These are phyloP conservation scores for Pediacus dermestoides DNA, from an alignment of 2,888 invertebrate species.

Conservation along the genomic window DNA sequence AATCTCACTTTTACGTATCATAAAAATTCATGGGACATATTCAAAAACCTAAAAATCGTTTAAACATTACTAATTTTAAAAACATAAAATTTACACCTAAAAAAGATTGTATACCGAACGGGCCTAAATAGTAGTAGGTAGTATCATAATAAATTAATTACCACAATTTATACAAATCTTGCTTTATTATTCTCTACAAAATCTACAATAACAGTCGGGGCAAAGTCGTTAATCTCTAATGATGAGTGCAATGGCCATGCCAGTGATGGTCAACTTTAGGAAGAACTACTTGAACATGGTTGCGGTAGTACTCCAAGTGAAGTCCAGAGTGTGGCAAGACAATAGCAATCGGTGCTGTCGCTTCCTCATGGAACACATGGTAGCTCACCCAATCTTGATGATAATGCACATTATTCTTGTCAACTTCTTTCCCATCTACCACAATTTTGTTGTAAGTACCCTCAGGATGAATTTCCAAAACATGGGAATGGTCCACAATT, in stretches of 20 bases:
- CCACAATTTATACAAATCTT: no score
- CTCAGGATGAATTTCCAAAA: slow-evolving; percentile 33
- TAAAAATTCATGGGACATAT: no score
- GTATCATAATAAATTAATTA: no score
- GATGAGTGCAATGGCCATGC: not conserved
- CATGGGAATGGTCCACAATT: slow-evolving; percentile 27
- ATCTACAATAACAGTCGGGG: no score
- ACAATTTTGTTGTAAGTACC: slow-evolving; percentile 22
- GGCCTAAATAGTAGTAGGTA: no score
- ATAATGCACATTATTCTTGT: slow-evolving; percentile 18
- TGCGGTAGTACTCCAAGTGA: slow-evolving; percentile 31
- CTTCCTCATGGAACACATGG: slow-evolving; percentile 24
- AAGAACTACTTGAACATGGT: slow-evolving; percentile 25
- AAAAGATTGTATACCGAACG: no score
- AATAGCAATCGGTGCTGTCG: slow-evolving; percentile 22
- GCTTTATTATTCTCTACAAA: no score
- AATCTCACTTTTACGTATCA: no score
- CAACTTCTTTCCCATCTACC: slow-evolving; percentile 28
- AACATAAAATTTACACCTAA: no score
- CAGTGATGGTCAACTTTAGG: slow-evolving; percentile 20
- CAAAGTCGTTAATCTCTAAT: slow-evolving; percentile 1
- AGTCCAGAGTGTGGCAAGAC: slow-evolving; percentile 26
- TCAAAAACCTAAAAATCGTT: no score
- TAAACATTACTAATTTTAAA: no score
- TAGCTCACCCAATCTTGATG: slow-evolving; percentile 30